Conservation (phyloP, 2,797 vertebrate genomes). For the Enteromius trimaculatus region DNA sequence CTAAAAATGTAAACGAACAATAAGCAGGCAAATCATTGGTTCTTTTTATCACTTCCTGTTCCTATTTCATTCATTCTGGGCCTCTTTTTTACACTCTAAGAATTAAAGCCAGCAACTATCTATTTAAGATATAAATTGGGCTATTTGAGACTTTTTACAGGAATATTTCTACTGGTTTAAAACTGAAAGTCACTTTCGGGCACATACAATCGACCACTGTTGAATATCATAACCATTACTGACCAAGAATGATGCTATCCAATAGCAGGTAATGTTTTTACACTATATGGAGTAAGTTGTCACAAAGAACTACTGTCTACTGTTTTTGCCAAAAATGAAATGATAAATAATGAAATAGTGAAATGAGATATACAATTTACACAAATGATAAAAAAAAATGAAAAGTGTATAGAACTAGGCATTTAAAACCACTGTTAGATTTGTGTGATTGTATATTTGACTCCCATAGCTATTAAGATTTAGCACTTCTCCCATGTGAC, state of each 20-base stretch:
- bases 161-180: neutral
- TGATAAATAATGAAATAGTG: neutral
- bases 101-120: neutral
- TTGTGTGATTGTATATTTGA: neutral
- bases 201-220: neutral
- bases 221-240: conserved; percentile 1
- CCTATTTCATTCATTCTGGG: neutral
- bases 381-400: neutral
- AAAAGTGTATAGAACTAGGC: neutral
- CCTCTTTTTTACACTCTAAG: neutral
- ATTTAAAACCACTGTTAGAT: neutral
- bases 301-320: neutral
- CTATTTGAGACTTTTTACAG: neutral
- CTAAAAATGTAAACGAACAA: conserved; percentile 61
- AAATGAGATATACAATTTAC: neutral
- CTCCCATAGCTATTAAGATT: neutral
- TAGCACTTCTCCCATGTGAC: neutral
- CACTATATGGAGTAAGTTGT: neutral
- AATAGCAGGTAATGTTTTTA: neutral
- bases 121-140: neutral
- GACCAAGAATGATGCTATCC: neutral
- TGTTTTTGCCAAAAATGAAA: neutral
- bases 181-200: neutral
- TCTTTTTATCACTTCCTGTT: neutral
- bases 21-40: neutral